phyloP scores from a whole-genome alignment of 2,113 vertebrate species.

The Bubalus kerabau region DNA sequence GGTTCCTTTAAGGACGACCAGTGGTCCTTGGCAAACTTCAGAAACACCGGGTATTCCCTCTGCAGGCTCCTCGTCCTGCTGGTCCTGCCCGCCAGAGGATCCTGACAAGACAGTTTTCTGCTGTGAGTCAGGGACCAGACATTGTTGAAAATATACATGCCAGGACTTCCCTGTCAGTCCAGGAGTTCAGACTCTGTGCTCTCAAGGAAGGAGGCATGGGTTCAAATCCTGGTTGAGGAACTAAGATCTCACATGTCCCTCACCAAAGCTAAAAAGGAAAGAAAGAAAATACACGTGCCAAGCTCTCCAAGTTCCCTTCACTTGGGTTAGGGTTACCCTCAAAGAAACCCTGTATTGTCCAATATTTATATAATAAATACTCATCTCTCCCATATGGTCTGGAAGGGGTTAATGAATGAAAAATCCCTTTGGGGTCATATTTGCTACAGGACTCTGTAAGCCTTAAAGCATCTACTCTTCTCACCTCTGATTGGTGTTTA shows the following conservation, averaged over 20 bases:
- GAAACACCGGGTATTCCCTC: neutral
- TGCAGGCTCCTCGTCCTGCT: too few species aligned
- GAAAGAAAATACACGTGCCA: neutral
- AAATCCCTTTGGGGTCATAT: neutral
- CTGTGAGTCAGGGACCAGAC: neutral
- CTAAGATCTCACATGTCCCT: neutral
- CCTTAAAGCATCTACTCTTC: neutral
- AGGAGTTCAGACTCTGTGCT: neutral
- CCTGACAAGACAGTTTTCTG: fast-evolving
- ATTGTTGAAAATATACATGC: neutral
- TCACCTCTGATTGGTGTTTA: neutral
- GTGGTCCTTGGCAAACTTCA: neutral
- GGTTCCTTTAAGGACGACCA: neutral
- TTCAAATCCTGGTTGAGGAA: neutral
- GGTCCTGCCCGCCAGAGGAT: neutral
- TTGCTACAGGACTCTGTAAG: neutral
- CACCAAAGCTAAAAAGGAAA: neutral
- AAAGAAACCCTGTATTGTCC: neutral
- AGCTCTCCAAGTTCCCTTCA: neutral
- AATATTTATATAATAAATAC: neutral
- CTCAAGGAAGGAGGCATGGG: neutral
- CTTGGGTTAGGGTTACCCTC: neutral
- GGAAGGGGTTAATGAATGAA: neutral
- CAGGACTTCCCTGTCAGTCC: neutral
- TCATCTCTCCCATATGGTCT: neutral